A percentile compares a stretch with the other conserved stretches of the same genome.
These are phyloP conservation scores for Hydriomena furcata DNA, from an alignment of 2,888 invertebrate species.

Conservation along the genomic window DNA sequence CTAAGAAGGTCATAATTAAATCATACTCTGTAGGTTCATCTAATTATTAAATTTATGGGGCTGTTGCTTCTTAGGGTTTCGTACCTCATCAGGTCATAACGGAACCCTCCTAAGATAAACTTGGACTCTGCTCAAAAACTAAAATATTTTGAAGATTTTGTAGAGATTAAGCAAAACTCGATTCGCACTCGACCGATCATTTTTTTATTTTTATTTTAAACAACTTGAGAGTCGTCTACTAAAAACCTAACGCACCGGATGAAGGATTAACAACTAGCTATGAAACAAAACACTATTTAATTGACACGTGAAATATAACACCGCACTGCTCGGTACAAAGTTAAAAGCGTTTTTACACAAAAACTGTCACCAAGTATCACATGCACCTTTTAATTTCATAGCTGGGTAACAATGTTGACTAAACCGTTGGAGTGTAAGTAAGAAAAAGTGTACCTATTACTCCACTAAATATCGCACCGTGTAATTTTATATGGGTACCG, in stretches of 20 bases:
- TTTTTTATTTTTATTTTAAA: too few species aligned
- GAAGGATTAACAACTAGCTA: slow-evolving; percentile 5
- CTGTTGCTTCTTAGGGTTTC: too few species aligned
- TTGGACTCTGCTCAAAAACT: too few species aligned
- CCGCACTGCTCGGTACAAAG: slow-evolving; percentile 38
- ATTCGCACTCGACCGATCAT: too few species aligned
- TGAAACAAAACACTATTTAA: slow-evolving; percentile 39
- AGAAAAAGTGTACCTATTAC: slow-evolving; percentile 69
- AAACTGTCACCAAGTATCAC: slow-evolving; percentile 67
- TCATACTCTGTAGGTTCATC: too few species aligned
- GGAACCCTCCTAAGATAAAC: too few species aligned
- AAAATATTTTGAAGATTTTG: too few species aligned
- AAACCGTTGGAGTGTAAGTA: slow-evolving; percentile 62
- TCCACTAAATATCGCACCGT: slow-evolving; percentile 67
- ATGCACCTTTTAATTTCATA: slow-evolving; percentile 64
- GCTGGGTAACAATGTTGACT: slow-evolving; percentile 61
- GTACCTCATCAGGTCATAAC: too few species aligned
- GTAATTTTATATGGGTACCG: slow-evolving; percentile 69
- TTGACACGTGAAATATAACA: slow-evolving; percentile 49
- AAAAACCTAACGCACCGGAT: neutral
- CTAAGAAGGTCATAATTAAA: too few species aligned
- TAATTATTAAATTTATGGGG: too few species aligned
- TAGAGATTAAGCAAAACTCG: too few species aligned
- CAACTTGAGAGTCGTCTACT: too few species aligned
- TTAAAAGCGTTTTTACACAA: slow-evolving; percentile 56